Conservation (phyloP, 2,888 invertebrate genomes). For the Steinernema scapterisci region DNA sequence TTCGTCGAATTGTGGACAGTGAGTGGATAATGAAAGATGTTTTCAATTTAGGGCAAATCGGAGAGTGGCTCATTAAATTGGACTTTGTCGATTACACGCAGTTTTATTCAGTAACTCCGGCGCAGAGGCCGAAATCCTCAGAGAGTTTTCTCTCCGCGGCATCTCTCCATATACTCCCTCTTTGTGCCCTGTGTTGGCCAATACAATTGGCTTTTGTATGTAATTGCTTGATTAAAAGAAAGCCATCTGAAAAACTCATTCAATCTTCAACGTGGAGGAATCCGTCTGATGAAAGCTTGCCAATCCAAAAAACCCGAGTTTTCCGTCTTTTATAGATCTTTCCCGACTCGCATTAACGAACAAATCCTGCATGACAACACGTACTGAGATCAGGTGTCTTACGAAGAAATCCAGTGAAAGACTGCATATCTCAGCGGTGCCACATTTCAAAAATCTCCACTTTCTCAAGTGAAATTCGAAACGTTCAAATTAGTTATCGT, state of each 20-base stretch:
- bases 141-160: conserved; percentile 16
- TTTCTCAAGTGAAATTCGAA: too few species aligned
- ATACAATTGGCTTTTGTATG: conserved; percentile 32
- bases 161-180: conserved; percentile 19
- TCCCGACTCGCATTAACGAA: too few species aligned
- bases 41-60: conserved; percentile 29
- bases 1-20: too few species aligned
- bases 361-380: too few species aligned
- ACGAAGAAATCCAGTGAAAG: not conserved
- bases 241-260: conserved; percentile 2
- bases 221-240: conserved; percentile 30
- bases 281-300: too few species aligned
- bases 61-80: conserved; percentile 31
- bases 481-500: too few species aligned
- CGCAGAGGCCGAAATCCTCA: conserved; percentile 25
- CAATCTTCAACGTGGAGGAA: not conserved
- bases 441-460: too few species aligned
- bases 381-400: too few species aligned
- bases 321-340: too few species aligned
- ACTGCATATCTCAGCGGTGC: too few species aligned
- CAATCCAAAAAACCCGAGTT: too few species aligned
- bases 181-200: conserved; percentile 23
- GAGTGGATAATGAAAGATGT: conserved; percentile 26
- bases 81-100: conserved; percentile 31
- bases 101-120: conserved; percentile 32